Evolutionary conservation across 2,113 vertebrate genomes (phyloP).

Genomic region (Panthera tigris): DNA sequence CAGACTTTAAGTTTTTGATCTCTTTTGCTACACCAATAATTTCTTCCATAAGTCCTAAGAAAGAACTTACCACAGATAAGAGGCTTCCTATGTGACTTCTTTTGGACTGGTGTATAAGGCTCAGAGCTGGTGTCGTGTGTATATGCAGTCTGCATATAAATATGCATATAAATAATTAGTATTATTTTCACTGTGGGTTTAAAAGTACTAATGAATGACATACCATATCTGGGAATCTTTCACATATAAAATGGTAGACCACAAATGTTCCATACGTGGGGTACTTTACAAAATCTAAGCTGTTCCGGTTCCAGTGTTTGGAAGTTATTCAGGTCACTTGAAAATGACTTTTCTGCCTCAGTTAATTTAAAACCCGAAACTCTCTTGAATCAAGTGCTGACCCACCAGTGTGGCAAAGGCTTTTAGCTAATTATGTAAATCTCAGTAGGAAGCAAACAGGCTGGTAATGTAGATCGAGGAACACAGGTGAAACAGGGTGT

Average conservation of each 20-base stretch:
- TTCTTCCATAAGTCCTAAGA: background rate
- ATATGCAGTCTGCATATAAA: too few species aligned
- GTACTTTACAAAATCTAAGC: background rate
- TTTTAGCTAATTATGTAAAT: constrained; percentile 51
- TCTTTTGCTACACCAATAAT: background rate
- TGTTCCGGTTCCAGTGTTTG: background rate
- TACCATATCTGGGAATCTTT: background rate
- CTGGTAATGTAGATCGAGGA: background rate
- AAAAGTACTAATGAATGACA: background rate
- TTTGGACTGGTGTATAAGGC: background rate
- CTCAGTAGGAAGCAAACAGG: background rate
- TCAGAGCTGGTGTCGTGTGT: background rate
- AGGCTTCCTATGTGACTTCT: background rate
- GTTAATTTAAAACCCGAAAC: constrained; percentile 43
- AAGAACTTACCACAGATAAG: background rate
- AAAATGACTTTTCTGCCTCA: constrained; percentile 51
- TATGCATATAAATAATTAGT: too few species aligned
- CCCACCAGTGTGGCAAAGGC: background rate
- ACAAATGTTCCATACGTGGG: background rate
- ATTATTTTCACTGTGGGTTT: constrained; percentile 27
- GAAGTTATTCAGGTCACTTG: constrained; percentile 22
- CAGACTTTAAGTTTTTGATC: background rate
- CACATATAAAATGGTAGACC: background rate
- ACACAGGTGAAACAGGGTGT: background rate
- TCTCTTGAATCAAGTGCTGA: constrained; percentile 27